Evolutionary conservation across 2,888 invertebrate species (phyloP).

Genomic region (Pammene aurita): DNA sequence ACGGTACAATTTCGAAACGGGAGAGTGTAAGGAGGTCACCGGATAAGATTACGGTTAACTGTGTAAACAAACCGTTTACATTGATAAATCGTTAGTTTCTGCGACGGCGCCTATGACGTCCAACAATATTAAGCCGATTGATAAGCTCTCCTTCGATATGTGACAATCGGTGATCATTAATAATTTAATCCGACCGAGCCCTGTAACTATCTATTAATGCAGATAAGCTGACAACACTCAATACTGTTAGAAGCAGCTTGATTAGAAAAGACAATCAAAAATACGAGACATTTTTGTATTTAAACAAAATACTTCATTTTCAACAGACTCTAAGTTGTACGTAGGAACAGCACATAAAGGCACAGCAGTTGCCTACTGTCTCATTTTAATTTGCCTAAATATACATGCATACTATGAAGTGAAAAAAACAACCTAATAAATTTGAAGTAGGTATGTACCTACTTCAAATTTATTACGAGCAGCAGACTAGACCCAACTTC

Average conservation of each 20-base stretch:
- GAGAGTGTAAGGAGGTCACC: constrained; percentile 81
- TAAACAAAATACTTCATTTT: not conserved
- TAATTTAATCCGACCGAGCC: constrained; percentile 36
- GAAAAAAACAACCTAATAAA: no score
- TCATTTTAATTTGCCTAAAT: no score
- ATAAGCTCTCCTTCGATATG: constrained; percentile 58
- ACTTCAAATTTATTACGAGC: no score
- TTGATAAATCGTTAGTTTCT: constrained; percentile 80
- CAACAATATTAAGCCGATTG: constrained; percentile 55
- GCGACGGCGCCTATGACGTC: constrained; percentile 77
- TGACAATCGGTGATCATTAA: constrained; percentile 40
- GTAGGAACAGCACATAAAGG: no score
- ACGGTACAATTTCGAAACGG: constrained; percentile 81
- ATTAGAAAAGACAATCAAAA: constrained; percentile 3
- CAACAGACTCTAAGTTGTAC: no score
- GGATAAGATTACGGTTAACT: constrained; percentile 83
- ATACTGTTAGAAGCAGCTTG: not conserved
- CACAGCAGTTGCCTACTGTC: no score
- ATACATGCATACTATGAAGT: no score
- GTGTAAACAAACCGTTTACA: constrained; percentile 82
- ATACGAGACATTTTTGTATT: not conserved
- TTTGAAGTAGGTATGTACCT: no score
- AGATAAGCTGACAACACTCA: constrained; percentile 25
- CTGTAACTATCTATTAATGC: constrained; percentile 25
- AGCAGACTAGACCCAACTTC: no score